These are phyloP conservation scores for Drosophila yooni DNA, from an alignment of 2,888 invertebrate genomes.

Conservation along the genomic window DNA sequence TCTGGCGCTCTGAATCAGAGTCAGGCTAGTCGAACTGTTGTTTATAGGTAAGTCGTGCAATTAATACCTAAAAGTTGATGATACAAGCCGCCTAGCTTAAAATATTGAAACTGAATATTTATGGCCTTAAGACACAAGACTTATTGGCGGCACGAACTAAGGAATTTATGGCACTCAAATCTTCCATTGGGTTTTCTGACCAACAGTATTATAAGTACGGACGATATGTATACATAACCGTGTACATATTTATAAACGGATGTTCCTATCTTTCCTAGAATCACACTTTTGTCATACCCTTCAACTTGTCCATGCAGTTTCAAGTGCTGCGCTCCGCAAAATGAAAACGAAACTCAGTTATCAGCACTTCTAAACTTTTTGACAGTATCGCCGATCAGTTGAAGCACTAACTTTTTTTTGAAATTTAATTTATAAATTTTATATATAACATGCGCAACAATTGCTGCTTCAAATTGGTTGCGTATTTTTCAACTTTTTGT, in stretches of 20 bases:
- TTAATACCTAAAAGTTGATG: slow-evolving; percentile 71
- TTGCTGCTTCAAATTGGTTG: slow-evolving; percentile 27
- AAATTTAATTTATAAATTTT: slow-evolving; percentile 71
- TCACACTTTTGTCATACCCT: slow-evolving; percentile 51
- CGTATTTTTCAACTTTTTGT: slow-evolving; percentile 16
- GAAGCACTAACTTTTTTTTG: slow-evolving; percentile 50
- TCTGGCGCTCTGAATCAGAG: slow-evolving; percentile 29
- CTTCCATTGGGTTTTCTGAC: slow-evolving; percentile 30
- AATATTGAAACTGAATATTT: slow-evolving; percentile 52
- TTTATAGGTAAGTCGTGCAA: slow-evolving; percentile 46
- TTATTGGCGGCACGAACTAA: slow-evolving; percentile 65
- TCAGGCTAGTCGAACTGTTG: slow-evolving; percentile 20
- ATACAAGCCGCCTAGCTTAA: slow-evolving; percentile 67
- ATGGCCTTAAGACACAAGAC: slow-evolving; percentile 67
- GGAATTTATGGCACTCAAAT: slow-evolving; percentile 60
- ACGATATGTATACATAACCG: slow-evolving; percentile 5
- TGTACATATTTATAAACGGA: not conserved
- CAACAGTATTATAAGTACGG: slow-evolving; percentile 24
- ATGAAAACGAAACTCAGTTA: slow-evolving; percentile 45
- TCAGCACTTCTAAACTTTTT: slow-evolving; percentile 60
- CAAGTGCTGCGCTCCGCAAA: slow-evolving; percentile 44
- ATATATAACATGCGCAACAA: slow-evolving; percentile 33
- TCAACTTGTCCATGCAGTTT: slow-evolving; percentile 70
- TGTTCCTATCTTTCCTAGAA: slow-evolving; percentile 49
- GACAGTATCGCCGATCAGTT: slow-evolving; percentile 71